Base-by-base conservation (phyloP, 2,113 vertebrate species). In the Pluvianellus socialis region DNA sequence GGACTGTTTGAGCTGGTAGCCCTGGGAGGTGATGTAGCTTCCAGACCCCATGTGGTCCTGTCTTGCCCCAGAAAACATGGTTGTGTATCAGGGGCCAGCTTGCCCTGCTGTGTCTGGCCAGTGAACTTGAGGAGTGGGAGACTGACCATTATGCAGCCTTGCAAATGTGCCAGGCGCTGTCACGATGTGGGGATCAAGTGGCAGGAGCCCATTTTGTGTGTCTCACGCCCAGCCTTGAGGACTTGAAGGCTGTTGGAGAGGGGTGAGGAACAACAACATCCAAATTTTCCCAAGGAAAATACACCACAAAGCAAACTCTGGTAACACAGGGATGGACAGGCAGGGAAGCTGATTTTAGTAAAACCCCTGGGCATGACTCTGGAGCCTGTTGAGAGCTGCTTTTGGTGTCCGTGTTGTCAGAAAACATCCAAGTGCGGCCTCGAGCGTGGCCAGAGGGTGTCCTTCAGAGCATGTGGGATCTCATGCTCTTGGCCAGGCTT, bases 401-500 rank as follows among this genome's bases (percentile, higher is more conserved):
- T 71, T 83, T 55, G 38, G 30, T 79, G 44, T 50, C 9, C 1
- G 1, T 16, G 30, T 24, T 88, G 38, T 47, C 83, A 70, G 75
- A 50, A 91, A 86, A 80, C 45, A 80, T 33, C 76, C 28, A 12
- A 84, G 63, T 33, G 63, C 86, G 76, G 71, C 88, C 83, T 92
- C 19, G 11, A 70, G 55, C 63, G 12, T 0, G 68, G 68, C 83
- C 95, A 77, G 94, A 92, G 91, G 79, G 83, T 96, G 91, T 96
- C 91, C 83, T 96, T 77, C 75, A 4, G 83, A 73, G 75, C 83
- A 80, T 5, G 24, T 59, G 59, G 88, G 68, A 90, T 94, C 55
- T 49, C 28, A 3, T 53, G 73, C 49, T 63, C 68, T 75, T 26
- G 66, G 77, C 80, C 19, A 7, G 83, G n/a, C 79, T 77, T 14